Conservation (phyloP, 2,113 vertebrate species). For the Procapra przewalskii region DNA sequence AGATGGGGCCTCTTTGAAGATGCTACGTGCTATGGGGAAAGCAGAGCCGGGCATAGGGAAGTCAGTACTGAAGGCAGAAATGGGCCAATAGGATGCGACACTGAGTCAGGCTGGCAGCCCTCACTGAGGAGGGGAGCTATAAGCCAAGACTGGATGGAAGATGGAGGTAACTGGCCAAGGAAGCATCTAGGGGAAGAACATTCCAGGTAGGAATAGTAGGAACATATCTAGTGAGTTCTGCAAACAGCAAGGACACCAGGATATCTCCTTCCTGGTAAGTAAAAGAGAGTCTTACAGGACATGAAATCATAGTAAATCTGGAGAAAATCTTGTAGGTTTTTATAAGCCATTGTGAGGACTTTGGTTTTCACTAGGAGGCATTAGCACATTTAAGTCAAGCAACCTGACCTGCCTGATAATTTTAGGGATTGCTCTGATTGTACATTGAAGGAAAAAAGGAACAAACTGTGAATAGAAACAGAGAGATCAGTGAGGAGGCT, state of each 20-base stretch:
- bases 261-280: background rate
- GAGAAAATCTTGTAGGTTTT: background rate
- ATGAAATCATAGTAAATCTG: background rate
- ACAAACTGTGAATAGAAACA: background rate
- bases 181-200: background rate
- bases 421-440: background rate
- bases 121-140: rapidly evolving
- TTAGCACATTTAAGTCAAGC: background rate
- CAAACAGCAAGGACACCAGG: background rate
- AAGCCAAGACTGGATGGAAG: background rate
- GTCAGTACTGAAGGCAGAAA: background rate
- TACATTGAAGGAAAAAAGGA: background rate
- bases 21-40: background rate
- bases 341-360: background rate
- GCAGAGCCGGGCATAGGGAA: background rate
- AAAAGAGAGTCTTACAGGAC: background rate
- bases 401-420: background rate
- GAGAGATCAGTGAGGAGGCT: background rate
- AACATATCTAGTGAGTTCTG: background rate
- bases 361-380: background rate
- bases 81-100: background rate
- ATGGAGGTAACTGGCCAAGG: background rate
- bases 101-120: background rate
- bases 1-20: background rate
- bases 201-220: background rate